Evolutionary conservation across 2,113 vertebrate genomes (phyloP).

Genomic region (Crotalus helleri): DNA sequence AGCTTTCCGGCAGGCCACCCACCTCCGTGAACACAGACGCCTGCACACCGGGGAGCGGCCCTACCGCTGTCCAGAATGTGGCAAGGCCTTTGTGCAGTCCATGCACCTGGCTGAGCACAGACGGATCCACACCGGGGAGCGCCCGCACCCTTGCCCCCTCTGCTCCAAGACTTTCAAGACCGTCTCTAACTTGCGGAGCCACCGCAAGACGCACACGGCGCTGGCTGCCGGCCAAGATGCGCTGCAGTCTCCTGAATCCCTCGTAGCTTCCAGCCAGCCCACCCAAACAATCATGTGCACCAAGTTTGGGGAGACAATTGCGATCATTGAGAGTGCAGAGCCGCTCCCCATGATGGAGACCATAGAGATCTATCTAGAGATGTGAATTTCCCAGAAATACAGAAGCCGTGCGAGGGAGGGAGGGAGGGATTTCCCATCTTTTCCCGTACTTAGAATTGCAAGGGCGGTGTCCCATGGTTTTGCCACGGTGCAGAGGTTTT

Average conservation of each 20-base stretch:
- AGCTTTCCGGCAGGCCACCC: slow-evolving; percentile 86
- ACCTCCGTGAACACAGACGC: slow-evolving; percentile 86
- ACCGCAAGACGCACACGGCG: slow-evolving; percentile 78
- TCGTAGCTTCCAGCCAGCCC: slow-evolving; percentile 35
- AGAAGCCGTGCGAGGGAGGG: slow-evolving; percentile 74
- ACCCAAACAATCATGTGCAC: slow-evolving; percentile 83
- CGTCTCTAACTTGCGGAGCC: slow-evolving; percentile 86
- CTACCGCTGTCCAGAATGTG: slow-evolving; percentile 80
- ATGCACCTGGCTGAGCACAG: slow-evolving; percentile 87
- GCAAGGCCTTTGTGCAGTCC: slow-evolving; percentile 85
- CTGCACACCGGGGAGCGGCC: slow-evolving; percentile 85
- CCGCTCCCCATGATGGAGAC: slow-evolving; percentile 82
- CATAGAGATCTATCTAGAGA: slow-evolving; percentile 71
- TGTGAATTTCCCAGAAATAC: neutral
- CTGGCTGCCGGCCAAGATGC: neutral
- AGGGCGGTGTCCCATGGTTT: slow-evolving; percentile 10
- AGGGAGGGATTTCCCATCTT: slow-evolving; percentile 66
- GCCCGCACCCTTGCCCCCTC: slow-evolving; percentile 75
- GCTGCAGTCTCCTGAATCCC: neutral
- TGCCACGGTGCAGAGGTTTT: slow-evolving; percentile 24
- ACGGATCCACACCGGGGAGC: slow-evolving; percentile 80
- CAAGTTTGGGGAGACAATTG: slow-evolving; percentile 86
- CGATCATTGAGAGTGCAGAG: slow-evolving; percentile 85
- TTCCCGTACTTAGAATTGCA: neutral
- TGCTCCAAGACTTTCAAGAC: slow-evolving; percentile 88